phyloP scores from a whole-genome alignment of 2,113 vertebrate species.

The Spizaetus ornatus region DNA sequence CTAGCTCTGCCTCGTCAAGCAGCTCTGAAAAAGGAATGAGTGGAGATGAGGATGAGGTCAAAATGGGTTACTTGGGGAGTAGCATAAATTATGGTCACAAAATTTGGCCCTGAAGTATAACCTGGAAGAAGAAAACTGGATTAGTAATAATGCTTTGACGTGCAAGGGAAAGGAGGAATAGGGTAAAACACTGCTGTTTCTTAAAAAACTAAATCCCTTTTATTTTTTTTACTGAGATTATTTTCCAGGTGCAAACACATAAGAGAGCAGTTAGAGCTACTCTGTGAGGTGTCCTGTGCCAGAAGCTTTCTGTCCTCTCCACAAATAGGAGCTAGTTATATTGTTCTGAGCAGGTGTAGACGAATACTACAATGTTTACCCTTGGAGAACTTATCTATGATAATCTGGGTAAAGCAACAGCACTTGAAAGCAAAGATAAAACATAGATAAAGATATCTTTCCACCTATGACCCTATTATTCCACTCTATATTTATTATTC shows the following conservation, averaged over 20 bases:
- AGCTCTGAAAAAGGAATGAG: neutral
- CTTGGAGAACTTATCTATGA: neutral
- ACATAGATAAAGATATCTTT: neutral
- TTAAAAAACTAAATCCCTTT: neutral
- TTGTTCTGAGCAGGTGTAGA: neutral
- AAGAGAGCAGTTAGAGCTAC: neutral
- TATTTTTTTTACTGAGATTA: neutral
- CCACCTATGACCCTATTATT: neutral
- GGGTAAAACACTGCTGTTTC: neutral
- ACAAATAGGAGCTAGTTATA: neutral
- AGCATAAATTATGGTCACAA: fast-evolving
- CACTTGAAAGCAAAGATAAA: slow-evolving; percentile 29
- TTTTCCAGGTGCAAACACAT: neutral
- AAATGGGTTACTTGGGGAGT: neutral
- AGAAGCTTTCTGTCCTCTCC: neutral
- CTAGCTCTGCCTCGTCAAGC: neutral
- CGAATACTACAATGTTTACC: neutral
- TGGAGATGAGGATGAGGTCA: neutral
- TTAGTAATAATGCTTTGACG: neutral
- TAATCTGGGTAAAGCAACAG: neutral
- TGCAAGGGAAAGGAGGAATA: neutral
- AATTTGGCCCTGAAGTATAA: neutral
- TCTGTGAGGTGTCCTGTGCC: neutral
- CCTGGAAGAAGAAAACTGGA: neutral
- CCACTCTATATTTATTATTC: neutral